phyloP scores from a whole-genome alignment of 2,113 vertebrate species.

The Lutjanus erythropterus region DNA sequence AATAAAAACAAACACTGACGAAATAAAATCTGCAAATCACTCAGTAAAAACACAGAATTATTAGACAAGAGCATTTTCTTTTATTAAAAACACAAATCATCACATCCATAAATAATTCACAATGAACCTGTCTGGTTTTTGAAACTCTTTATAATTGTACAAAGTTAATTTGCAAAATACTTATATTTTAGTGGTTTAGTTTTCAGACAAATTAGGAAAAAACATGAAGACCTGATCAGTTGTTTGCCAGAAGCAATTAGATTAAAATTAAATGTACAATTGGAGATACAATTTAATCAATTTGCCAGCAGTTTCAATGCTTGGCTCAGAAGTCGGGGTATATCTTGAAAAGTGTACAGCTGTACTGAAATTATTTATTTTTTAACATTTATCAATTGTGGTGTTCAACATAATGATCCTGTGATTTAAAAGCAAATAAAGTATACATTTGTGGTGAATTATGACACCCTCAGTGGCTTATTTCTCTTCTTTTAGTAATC shows the following conservation, averaged over 20 bases:
- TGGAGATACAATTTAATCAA: background rate
- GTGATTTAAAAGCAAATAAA: background rate
- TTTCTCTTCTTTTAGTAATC: background rate
- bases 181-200: slow-evolving; percentile 27
- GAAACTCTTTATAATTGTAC: slow-evolving; percentile 44
- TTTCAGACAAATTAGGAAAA: slow-evolving; percentile 18
- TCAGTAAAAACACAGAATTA: background rate
- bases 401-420: background rate
- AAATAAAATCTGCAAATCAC: background rate
- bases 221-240: background rate
- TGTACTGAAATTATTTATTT: no score
- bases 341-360: no score
- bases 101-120: slow-evolving; percentile 58
- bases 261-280: background rate
- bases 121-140: slow-evolving; percentile 13
- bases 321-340: slow-evolving; percentile 15
- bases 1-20: no score
- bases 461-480: background rate
- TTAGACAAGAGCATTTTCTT: slow-evolving; percentile 34
- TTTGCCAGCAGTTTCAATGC: background rate
- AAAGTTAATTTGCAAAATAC: slow-evolving; percentile 57
- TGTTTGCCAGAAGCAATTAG: background rate
- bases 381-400: background rate
- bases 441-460: background rate
- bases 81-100: slow-evolving; percentile 62